Base-by-base conservation (phyloP, 2,888 invertebrate genomes). In the Choreutis nemorana region DNA sequence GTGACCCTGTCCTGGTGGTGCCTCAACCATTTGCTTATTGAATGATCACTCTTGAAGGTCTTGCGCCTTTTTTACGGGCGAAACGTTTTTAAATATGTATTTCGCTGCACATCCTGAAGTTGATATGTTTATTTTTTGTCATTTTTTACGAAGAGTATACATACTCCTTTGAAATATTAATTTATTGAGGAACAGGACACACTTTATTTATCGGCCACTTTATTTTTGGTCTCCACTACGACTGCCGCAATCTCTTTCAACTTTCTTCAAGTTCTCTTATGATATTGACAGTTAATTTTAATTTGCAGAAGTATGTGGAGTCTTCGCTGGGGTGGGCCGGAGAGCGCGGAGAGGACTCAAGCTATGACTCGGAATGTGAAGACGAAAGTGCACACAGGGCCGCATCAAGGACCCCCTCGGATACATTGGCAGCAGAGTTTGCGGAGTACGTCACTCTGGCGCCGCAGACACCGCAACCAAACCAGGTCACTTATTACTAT, bases 291-390 rank as follows among this genome's bases (percentile, higher is more conserved):
- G 2, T 7, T 23, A 28, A 24, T 16, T n/a, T 33, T 28, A 30
- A 28, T 35, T 48, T 50, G 36, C 81, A 89, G 88, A 87, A 86
- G 80, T 87, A 87, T 83, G 86, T 87, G 72, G 87, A 88, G 65
- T 84, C 85, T 66, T 81, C 78, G 65, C 79, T 81, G 70, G 81
- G 79, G 41, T 81, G 78, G 78, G 71, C 64, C 33, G 79, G 71
- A 40, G 82, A 72, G 47, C 68, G 70, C 29, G 79, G 71, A 23
- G 91, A 91, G 54, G 92, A 92, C 67, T 91, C 91, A 31, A 91
- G 91, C 55, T 92, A 93, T 68, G 92, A 92, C 72, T 91, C 91
- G 11, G 91, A 92, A 62, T 88, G 85, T 55, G 88, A 88, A 36
- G 84, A 81, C 14, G 84, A 85, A 58, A 61, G 77, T 25, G 64